Evolutionary conservation across 2,113 vertebrate species (phyloP).

Genomic region (Alligator mississippiensis): DNA sequence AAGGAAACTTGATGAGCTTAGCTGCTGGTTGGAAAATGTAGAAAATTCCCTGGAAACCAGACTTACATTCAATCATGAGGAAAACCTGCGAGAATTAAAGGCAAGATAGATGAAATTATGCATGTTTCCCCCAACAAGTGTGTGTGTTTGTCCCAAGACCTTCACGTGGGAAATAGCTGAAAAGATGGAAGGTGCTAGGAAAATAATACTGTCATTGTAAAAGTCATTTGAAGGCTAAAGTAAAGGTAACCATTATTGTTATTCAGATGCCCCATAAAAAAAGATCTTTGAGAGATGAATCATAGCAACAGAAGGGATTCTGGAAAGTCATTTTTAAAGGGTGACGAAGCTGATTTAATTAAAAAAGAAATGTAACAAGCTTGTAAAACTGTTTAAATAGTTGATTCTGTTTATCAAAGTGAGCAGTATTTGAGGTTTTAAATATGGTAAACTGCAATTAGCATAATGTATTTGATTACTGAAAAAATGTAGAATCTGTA

Average conservation of each 20-base stretch:
- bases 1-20: constrained; percentile 80
- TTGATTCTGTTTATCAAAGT: not conserved
- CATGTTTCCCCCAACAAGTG: not conserved
- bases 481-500: not conserved
- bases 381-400: not conserved
- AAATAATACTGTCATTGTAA: not conserved
- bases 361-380: not conserved
- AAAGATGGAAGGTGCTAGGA: not conserved
- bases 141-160: not conserved
- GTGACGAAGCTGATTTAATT: not conserved
- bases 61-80: constrained; percentile 76
- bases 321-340: not conserved
- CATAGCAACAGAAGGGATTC: not conserved
- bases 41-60: constrained; percentile 79
- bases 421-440: not conserved
- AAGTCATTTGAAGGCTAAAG: not conserved
- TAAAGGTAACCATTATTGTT: not conserved
- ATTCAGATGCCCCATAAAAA: not conserved
- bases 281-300: not conserved
- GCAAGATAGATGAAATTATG: constrained; percentile 65
- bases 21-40: constrained; percentile 84
- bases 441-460: not conserved
- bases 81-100: constrained; percentile 85
- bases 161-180: not conserved
- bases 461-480: not conserved